Percentiles rank a stretch among this genome's conserved stretches.
Conservation (phyloP, 2,888 invertebrate genomes). For the Hyalella azteca region DNA sequence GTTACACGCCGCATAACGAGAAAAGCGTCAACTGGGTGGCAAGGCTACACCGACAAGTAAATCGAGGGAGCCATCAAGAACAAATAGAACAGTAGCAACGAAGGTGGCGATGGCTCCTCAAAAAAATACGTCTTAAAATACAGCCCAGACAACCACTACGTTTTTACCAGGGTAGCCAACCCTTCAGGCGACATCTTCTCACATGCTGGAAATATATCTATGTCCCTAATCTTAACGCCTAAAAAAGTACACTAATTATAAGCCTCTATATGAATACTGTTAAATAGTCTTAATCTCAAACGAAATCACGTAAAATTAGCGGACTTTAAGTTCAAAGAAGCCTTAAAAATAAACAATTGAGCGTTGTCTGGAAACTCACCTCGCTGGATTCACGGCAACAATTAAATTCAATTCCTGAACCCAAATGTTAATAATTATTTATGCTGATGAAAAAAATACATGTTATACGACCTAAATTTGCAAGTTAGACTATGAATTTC, state of each 20-base stretch:
- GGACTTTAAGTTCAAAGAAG: background rate
- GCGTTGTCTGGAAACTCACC: background rate
- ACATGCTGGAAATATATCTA: no score
- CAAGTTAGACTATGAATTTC: background rate
- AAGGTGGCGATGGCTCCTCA: background rate
- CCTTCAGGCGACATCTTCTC: background rate
- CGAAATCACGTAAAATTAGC: no score
- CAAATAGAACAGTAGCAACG: slow-evolving; percentile 20
- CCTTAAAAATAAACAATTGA: background rate
- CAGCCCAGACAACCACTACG: slow-evolving; percentile 10
- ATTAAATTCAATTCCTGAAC: no score
- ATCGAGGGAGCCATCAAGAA: background rate
- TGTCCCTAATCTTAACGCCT: no score
- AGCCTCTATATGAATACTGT: no score
- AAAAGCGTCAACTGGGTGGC: no score
- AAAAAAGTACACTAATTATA: no score
- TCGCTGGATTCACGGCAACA: background rate
- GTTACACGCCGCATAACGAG: no score
- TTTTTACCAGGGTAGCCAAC: slow-evolving; percentile 14
- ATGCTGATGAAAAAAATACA: no score
- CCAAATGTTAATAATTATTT: no score
- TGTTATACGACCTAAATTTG: no score
- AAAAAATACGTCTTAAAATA: slow-evolving; percentile 9
- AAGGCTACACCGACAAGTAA: slow-evolving; percentile 1
- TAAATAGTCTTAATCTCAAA: no score